phyloP scores from a whole-genome alignment of 2,797 vertebrate species.

The Todus mexicanus region DNA sequence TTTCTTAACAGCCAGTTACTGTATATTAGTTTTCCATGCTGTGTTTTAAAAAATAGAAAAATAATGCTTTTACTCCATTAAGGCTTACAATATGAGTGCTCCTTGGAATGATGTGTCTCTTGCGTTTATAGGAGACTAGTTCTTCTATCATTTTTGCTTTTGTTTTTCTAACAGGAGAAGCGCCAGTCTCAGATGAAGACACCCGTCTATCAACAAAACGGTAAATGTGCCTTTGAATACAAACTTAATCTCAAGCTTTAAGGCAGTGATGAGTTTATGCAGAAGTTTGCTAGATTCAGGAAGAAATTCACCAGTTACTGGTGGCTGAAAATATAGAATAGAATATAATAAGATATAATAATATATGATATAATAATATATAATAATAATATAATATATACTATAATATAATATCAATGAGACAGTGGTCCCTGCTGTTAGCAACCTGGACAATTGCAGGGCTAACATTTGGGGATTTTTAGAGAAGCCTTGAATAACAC shows the following conservation, averaged over 20 bases:
- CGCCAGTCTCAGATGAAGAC: constrained; percentile 79
- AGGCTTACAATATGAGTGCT: background rate
- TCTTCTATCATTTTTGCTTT: background rate
- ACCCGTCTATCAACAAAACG: constrained; percentile 94
- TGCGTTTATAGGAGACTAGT: background rate
- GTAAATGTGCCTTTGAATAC: constrained; percentile 71
- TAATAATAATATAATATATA: too few species aligned
- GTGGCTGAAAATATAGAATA: background rate
- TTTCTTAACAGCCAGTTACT: background rate
- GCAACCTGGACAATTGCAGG: background rate
- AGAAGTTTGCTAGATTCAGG: background rate
- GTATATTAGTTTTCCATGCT: background rate
- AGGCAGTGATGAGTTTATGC: background rate
- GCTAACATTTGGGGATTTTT: background rate
- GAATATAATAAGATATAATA: too few species aligned
- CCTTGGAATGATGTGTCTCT: background rate
- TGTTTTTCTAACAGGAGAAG: constrained; percentile 68
- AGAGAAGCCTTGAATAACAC: background rate
- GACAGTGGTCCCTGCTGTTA: background rate
- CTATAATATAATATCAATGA: too few species aligned
- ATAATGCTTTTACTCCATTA: background rate
- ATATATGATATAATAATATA: too few species aligned
- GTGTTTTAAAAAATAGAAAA: background rate
- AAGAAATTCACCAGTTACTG: background rate
- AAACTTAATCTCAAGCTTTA: background rate